Percentiles rank a stretch among this genome's conserved stretches.
phyloP scores from a whole-genome alignment of 1,140 invertebrate species.

The Trachelipus rathkii region DNA sequence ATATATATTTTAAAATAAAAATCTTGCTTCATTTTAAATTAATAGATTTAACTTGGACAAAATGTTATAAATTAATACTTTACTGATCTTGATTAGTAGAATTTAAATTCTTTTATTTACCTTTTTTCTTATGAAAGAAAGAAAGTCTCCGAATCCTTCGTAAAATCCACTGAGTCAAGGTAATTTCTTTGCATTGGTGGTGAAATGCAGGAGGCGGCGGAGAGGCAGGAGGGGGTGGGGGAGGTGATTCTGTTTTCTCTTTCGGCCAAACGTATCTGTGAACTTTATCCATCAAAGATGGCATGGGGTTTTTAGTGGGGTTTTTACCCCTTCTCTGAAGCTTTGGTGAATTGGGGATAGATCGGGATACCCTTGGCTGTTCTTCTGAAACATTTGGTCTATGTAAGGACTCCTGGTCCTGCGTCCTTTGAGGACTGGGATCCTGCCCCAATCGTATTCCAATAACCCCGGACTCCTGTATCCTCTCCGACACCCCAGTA shows the following conservation, averaged over 20 bases:
- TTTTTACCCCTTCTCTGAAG: background rate
- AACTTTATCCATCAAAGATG: background rate
- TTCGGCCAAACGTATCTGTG: background rate
- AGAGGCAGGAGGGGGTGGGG: background rate
- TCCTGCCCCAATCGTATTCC: background rate
- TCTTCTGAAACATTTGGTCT: background rate
- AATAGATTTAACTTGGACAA: too few relatives aligned
- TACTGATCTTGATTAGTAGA: too few relatives aligned
- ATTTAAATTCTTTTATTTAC: background rate
- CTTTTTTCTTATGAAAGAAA: background rate
- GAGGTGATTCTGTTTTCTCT: background rate
- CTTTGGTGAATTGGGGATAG: background rate
- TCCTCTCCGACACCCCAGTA: background rate
- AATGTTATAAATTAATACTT: too few relatives aligned
- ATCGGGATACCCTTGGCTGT: background rate
- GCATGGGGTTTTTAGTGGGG: background rate
- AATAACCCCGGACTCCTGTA: background rate
- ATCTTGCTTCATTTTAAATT: too few relatives aligned
- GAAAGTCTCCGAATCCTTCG: background rate
- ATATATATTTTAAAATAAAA: too few relatives aligned
- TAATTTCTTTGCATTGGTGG: background rate
- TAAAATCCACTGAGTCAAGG: background rate
- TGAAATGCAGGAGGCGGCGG: background rate
- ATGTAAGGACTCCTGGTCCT: too few relatives aligned
- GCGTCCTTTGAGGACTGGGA: too few relatives aligned